Evolutionary conservation across 2,888 invertebrate species (phyloP), one percentile per base, ranked within the genome.

Genomic region (Cartodere bifasciata): DNA sequence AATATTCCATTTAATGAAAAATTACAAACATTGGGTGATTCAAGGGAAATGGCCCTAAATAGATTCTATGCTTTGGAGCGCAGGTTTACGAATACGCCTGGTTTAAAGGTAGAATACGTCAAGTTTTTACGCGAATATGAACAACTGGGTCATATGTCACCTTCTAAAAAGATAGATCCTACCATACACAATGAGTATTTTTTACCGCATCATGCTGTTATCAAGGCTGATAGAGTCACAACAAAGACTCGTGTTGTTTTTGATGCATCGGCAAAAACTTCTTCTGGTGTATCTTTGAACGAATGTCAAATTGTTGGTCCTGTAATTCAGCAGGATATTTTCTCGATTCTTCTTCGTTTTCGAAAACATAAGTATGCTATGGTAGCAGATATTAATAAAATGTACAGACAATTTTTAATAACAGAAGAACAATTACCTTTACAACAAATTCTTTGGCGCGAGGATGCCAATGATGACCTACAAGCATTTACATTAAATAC

Each of bases 121-220:
- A 12, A 38, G 7, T 44, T 47, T 13, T 43, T 45, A 37, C 15
- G 36, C 5, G 41, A 45, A 28, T 44, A 46, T 16, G 15, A 30
- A 12, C 9, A 26, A 3, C 22, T 41, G 28, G 36, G 34, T 23
- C 44, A 46, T 16, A 48, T 45, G 41, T 16, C 20, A 23, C 21
- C n/a, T 9, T 4, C 23, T 25, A n/a, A 13, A 3, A 13, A 3
- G n/a, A 5, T 10, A 4, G 9, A 13, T 4, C 12, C 13, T 11
- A 9, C 26, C 21, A 16, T 20, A 4, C 10, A 9, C 2, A 21
- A 10, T 23, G 16, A 10, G 16, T 40, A 36, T 16, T 42, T 29
- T 33, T 16, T 43, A 14, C 40, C 40, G 3, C 42, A 42, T 32
- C 42, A 41, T 27, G 34, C 34, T n/a, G 34, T 40, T 9, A 23